Percentiles rank a stretch among this genome's conserved stretches.
Conservation (phyloP, 2,797 vertebrate species). For the Dipus sagitta region DNA sequence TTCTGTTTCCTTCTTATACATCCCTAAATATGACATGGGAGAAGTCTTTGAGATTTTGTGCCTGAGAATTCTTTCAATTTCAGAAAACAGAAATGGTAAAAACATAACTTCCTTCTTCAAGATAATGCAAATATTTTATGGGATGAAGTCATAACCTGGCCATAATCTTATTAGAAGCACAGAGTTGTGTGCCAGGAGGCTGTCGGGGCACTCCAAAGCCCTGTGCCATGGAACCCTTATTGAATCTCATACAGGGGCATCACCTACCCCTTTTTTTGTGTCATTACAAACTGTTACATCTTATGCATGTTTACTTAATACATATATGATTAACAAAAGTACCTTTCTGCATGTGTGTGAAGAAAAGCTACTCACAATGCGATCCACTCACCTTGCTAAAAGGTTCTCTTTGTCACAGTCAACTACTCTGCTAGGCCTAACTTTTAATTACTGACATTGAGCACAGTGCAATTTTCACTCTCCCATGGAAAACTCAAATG, state of each 20-base stretch:
- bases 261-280: neutral
- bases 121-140: neutral
- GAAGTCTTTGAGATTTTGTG: neutral
- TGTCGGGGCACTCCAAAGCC: neutral
- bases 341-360: neutral
- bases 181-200: neutral
- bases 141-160: neutral
- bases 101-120: constrained; percentile 6
- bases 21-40: neutral
- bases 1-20: neutral
- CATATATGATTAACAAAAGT: neutral
- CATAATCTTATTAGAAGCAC: neutral
- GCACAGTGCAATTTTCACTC: neutral
- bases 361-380: neutral
- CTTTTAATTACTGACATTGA: neutral
- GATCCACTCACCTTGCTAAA: neutral
- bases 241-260: too few relatives aligned
- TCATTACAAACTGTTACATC: neutral
- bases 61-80: constrained; percentile 14
- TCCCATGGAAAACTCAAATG: neutral
- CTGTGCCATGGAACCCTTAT: accelerated
- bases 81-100: constrained; percentile 32
- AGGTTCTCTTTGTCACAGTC: neutral
- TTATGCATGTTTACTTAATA: neutral
- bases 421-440: neutral